Percentiles rank a stretch among this genome's conserved stretches.
These are phyloP conservation scores for Petrocephalus microphthalmus DNA, from an alignment of 2,113 vertebrate genomes.

Conservation along the genomic window DNA sequence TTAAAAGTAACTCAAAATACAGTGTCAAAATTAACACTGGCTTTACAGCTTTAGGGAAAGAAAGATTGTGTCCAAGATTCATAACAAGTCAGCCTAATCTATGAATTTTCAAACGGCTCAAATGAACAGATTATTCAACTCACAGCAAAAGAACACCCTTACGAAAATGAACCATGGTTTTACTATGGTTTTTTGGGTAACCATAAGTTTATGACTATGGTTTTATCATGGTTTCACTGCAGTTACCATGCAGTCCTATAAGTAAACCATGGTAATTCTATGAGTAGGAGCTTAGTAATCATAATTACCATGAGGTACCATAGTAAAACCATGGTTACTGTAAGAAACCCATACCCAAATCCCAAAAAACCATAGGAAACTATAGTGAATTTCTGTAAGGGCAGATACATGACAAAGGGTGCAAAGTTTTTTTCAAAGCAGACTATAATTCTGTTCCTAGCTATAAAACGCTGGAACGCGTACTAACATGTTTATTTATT, in stretches of 20 bases:
- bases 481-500: background rate
- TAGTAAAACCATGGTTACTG: too few species aligned
- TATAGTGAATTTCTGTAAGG: too few species aligned
- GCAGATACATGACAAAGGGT: background rate
- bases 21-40: background rate
- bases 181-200: too few species aligned
- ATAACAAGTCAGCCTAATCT: background rate
- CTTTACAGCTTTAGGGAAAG: background rate
- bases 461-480: background rate
- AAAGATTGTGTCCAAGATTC: background rate
- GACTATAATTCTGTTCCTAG: background rate
- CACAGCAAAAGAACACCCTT: background rate
- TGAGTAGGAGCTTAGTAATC: too few species aligned
- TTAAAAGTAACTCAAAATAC: background rate
- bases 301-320: too few species aligned
- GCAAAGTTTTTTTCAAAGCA: background rate
- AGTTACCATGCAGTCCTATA: too few species aligned
- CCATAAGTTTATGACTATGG: too few species aligned
- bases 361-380: too few species aligned
- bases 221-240: too few species aligned
- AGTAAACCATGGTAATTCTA: too few species aligned
- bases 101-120: background rate
- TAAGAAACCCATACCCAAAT: too few species aligned
- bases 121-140: background rate
- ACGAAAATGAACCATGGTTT: too few species aligned